Percentiles rank a stretch among this genome's conserved stretches.
phyloP scores from a whole-genome alignment of 2,888 invertebrate species.

The Dasypogon diadema region DNA sequence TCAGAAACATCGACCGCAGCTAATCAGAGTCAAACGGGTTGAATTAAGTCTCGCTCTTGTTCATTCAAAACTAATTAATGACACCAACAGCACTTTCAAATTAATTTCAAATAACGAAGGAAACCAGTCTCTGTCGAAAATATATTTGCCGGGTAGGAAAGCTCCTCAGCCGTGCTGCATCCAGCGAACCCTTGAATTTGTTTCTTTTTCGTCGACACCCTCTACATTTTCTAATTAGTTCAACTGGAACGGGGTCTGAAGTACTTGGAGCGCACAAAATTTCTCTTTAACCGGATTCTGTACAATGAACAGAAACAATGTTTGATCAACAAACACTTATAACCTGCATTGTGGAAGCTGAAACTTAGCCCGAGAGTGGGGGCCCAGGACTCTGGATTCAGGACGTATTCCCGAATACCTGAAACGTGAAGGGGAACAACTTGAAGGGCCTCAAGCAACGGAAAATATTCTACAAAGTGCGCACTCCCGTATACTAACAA shows the following conservation, averaged over 20 bases:
- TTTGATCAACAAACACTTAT: slow-evolving; percentile 57
- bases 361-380: slow-evolving; percentile 19
- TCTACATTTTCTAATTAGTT: slow-evolving; percentile 16
- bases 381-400: too few species aligned
- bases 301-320: slow-evolving; percentile 51
- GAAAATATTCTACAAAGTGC: slow-evolving; percentile 18
- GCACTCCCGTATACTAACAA: slow-evolving; percentile 12
- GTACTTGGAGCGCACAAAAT: slow-evolving; percentile 14
- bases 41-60: neutral
- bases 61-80: slow-evolving; percentile 3
- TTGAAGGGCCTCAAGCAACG: slow-evolving; percentile 18
- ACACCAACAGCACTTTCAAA: slow-evolving; percentile 2
- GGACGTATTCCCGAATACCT: slow-evolving; percentile 6
- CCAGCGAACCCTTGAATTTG: neutral
- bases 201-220: slow-evolving; percentile 3
- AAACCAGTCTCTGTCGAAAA: neutral
- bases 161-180: neutral
- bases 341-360: slow-evolving; percentile 49
- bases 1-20: neutral
- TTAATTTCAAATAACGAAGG: neutral
- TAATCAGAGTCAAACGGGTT: neutral
- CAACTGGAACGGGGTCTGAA: neutral
- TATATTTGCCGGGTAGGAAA: neutral
- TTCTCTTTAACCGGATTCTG: slow-evolving; percentile 27
- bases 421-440: neutral